Conservation (phyloP, 2,113 vertebrate species). For the Octodon degus region DNA sequence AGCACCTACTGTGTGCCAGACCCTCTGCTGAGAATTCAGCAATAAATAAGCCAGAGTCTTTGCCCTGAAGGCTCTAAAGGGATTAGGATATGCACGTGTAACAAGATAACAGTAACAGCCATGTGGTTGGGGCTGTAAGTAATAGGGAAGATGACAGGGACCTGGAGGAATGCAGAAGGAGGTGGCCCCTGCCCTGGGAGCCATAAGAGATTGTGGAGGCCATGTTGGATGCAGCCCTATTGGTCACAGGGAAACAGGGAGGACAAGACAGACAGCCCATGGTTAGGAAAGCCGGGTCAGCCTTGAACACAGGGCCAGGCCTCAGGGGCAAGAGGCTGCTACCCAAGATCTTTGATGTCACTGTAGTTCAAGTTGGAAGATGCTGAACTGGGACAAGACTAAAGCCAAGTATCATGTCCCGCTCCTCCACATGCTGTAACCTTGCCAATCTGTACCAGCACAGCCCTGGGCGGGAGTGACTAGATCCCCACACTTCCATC, state of each 20-base stretch:
- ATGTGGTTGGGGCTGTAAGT: background rate
- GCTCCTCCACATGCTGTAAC: fast-evolving
- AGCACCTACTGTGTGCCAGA: slow-evolving; percentile 63
- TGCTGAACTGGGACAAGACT: fast-evolving
- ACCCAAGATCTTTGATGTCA: background rate
- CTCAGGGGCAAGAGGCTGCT: background rate
- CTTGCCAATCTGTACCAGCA: background rate
- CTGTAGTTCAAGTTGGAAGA: background rate
- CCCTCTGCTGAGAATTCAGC: background rate
- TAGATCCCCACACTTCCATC: background rate
- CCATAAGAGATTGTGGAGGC: background rate
- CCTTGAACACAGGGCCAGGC: background rate
- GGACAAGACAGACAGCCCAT: background rate
- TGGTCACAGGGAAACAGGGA: fast-evolving
- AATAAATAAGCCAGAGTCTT: background rate
- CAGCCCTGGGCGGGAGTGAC: background rate
- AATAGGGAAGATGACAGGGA: background rate
- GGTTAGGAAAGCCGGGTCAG: background rate
- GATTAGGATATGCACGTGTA: fast-evolving
- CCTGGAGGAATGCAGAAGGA: fast-evolving
- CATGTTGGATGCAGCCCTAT: background rate
- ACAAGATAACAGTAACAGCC: background rate
- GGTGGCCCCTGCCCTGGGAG: background rate
- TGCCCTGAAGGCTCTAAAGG: background rate
- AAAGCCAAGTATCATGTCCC: fast-evolving